phyloP scores from a whole-genome alignment of 2,888 invertebrate genomes.

The Itoplectis maculator region DNA sequence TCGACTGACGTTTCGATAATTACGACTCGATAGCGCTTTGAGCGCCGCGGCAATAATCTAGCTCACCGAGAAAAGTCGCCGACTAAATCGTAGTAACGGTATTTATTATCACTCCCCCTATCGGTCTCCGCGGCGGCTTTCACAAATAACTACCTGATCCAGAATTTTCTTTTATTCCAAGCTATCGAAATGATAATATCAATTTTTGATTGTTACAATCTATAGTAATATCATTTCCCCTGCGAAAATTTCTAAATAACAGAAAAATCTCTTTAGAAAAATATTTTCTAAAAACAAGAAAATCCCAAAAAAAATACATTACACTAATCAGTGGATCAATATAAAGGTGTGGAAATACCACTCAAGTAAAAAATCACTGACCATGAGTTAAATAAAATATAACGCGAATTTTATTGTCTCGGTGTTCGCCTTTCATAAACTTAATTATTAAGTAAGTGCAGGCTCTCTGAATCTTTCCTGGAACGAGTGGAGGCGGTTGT shows the following conservation, averaged over 20 bases:
- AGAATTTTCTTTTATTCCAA: neutral
- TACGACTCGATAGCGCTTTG: slow-evolving; percentile 43
- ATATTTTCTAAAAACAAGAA: too few species aligned
- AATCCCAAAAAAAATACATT: too few species aligned
- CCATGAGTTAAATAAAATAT: neutral
- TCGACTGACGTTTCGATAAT: slow-evolving; percentile 42
- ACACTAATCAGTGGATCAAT: too few species aligned
- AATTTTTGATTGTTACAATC: neutral
- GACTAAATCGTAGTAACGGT: slow-evolving; percentile 33
- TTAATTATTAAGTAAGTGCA: slow-evolving; percentile 19
- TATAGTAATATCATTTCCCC: too few species aligned
- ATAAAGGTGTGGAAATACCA: too few species aligned
- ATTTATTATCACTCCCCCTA: slow-evolving; percentile 41
- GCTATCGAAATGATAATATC: neutral
- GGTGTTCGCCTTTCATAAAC: slow-evolving; percentile 2
- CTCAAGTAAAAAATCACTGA: too few species aligned
- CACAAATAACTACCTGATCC: neutral
- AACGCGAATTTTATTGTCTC: neutral
- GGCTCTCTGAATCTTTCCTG: slow-evolving; percentile 28
- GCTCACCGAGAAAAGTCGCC: slow-evolving; percentile 29
- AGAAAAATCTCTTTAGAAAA: too few species aligned
- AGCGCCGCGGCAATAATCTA: slow-evolving; percentile 10
- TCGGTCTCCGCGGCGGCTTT: neutral
- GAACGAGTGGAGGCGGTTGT: slow-evolving; percentile 43
- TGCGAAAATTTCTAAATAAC: too few species aligned